A percentile compares a stretch with the other conserved stretches of the same genome.
Conservation (phyloP, 1,140 invertebrate species). For the Zaprionus camerounensis region DNA sequence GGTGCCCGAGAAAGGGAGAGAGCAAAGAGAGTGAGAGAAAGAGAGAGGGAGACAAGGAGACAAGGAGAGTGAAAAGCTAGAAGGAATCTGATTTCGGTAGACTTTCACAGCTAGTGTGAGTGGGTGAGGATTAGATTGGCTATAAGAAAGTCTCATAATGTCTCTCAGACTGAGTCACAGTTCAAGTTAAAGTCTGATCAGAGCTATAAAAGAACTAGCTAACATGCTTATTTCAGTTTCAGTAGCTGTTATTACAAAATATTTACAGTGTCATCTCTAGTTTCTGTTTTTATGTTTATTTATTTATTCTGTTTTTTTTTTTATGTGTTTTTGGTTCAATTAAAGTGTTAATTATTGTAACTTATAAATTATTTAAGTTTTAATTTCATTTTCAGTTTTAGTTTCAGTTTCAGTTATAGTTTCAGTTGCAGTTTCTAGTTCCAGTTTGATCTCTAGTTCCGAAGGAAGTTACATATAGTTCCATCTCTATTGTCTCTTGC, state of each 20-base stretch:
- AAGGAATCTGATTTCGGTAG: neutral
- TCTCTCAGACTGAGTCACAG: too few relatives aligned
- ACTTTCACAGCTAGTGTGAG: neutral
- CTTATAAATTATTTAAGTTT: neutral
- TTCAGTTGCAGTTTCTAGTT: neutral
- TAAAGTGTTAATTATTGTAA: too few relatives aligned
- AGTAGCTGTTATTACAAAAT: too few relatives aligned
- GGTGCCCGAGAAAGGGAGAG: neutral
- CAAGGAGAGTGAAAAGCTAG: neutral
- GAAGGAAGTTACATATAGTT: neutral
- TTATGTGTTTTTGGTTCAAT: neutral
- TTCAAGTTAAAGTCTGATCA: too few relatives aligned
- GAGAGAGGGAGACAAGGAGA: neutral
- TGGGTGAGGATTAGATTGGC: too few relatives aligned
- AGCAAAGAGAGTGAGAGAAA: neutral
- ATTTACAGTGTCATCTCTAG: too few relatives aligned
- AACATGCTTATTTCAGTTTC: too few relatives aligned
- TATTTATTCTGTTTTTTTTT: neutral
- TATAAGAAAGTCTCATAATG: too few relatives aligned
- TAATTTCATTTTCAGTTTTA: neutral
- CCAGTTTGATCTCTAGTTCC: neutral
- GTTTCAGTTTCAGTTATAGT: neutral
- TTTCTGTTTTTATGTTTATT: too few relatives aligned
- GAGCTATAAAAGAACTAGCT: too few relatives aligned
- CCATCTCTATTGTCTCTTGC: too few relatives aligned